Base-by-base conservation (phyloP, 2,888 invertebrate species). In the Apamea crenata region DNA sequence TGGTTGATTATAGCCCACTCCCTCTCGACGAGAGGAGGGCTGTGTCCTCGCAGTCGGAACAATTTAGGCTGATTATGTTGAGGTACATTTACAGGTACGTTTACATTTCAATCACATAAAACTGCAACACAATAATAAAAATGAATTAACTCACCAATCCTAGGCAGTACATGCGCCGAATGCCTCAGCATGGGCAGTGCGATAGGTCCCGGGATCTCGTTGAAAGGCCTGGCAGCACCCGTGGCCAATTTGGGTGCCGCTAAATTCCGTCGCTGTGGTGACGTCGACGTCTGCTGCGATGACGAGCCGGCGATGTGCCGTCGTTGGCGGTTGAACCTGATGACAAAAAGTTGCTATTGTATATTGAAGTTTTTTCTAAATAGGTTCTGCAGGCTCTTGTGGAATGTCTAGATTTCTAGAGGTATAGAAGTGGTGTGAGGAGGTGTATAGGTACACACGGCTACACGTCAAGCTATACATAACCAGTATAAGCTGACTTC, bases 101-200 rank as follows among this genome's bases (percentile, higher is more conserved):
- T 32, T 63, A 32, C 32, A 63, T 32, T 63, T 63, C 21, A 61
- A 14, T 61, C 7, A 29, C 14, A 16, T 61, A 32, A 14, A 63
- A 63, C 6, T n/a, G 14, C n/a, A 14, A 59, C 59, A 14, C 14
- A n/a, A n/a, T 14, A n/a, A 14, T 25, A 67, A 18, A 47, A 21
- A 7, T n/a, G 2, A 21, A 66, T 50, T 63, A 8, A 83, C 92
- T 93, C 86, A 97, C 96, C 96, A 61, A 97, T 96, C 78, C 96
- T 94, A 0, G 96, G 97, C 61, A 96, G 88, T 1, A 96, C 95
- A 86, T 96, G 96, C 0, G 95, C 96, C 0, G 96, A 96, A 87
- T 96, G 96, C 78, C 96, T 93, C 85, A 96, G 81, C 94, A 96
- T 96, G 0, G 97, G 96, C 86, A 97, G 77, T 0, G 96, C 96